Evolutionary conservation across 2,113 vertebrate genomes (phyloP).

Genomic region (Myocastor coypus): DNA sequence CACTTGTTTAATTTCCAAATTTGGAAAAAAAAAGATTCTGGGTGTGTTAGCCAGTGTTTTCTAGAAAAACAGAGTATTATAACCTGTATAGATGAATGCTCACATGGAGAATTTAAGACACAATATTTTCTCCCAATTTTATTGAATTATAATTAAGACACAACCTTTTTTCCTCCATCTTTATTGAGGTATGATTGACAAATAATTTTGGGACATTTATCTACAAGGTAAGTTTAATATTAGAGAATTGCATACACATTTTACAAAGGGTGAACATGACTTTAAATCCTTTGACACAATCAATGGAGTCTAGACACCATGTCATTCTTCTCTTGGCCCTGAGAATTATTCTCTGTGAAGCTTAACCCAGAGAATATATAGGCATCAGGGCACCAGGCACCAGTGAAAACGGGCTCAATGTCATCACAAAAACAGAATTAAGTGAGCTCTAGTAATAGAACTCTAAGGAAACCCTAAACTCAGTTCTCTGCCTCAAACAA

Average conservation of each 20-base stretch:
- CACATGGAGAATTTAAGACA: background rate
- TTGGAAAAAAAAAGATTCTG: background rate
- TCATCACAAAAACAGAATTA: background rate
- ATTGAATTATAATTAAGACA: background rate
- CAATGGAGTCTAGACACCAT: background rate
- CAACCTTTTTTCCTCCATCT: background rate
- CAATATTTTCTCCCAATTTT: background rate
- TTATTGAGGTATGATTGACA: background rate
- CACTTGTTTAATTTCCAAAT: background rate
- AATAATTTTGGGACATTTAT: background rate
- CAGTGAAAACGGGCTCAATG: background rate
- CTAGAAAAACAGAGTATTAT: background rate
- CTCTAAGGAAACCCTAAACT: background rate
- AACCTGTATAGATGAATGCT: background rate
- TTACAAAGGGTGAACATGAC: background rate
- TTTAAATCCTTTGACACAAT: conserved; percentile 2
- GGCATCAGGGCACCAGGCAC: background rate
- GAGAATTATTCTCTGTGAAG: conserved; percentile 4
- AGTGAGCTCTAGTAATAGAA: background rate
- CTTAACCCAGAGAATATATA: background rate
- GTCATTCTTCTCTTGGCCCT: background rate
- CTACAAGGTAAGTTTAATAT: conserved; percentile 6
- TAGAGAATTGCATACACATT: background rate
- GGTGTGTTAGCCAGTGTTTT: background rate
- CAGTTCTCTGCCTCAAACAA: background rate